Evolutionary conservation across 1,140 invertebrate species (phyloP).

Genomic region (Plodia interpunctella): DNA sequence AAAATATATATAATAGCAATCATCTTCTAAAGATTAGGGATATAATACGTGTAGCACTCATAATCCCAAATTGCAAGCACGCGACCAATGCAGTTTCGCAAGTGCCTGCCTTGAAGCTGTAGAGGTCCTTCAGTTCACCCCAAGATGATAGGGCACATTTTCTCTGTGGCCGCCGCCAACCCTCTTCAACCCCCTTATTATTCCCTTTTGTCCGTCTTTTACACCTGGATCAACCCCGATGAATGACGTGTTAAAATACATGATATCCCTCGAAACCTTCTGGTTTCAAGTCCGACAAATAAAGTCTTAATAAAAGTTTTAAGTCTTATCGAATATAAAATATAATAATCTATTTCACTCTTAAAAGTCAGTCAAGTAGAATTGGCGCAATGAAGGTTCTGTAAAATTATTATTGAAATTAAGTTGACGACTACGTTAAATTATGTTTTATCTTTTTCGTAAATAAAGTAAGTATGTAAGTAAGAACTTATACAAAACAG

Average conservation of each 20-base stretch:
- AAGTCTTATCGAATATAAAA: background rate
- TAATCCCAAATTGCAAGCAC: background rate
- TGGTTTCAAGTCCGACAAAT: background rate
- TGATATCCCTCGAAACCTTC: background rate
- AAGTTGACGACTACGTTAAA: no score
- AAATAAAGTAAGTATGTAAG: no score
- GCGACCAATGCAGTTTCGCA: conserved; percentile 3
- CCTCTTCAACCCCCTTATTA: conserved; percentile 32
- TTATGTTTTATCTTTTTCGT: no score
- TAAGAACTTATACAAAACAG: no score
- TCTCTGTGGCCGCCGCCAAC: conserved; percentile 27
- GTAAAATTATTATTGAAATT: no score
- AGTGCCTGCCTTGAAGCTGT: conserved; percentile 20
- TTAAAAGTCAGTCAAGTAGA: no score
- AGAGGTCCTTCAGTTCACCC: conserved; percentile 4
- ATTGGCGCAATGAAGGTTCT: no score
- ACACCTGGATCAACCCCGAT: conserved; percentile 25
- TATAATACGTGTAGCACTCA: background rate
- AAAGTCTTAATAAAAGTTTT: background rate
- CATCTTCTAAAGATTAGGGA: no score
- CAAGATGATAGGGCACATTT: conserved; percentile 41
- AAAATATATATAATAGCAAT: no score
- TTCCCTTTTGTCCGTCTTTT: conserved; percentile 35
- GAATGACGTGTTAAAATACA: conserved; percentile 8
- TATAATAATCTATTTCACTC: no score